Conservation (phyloP, 2,797 vertebrate genomes). For the Fringilla coelebs region DNA sequence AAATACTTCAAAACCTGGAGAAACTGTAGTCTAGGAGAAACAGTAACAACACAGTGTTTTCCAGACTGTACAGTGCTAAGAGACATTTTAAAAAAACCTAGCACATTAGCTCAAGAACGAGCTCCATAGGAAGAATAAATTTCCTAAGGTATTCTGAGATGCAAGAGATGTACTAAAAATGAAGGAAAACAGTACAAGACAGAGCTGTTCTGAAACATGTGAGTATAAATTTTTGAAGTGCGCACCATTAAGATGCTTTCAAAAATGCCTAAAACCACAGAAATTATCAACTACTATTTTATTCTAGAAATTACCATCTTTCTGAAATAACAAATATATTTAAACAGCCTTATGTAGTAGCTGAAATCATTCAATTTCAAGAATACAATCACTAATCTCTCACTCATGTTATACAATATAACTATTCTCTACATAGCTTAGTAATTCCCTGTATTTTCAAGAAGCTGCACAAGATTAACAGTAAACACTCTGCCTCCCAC, state of each 20-base stretch:
- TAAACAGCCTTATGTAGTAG: background rate
- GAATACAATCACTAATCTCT: background rate
- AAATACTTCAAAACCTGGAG: background rate
- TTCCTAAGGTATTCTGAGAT: background rate
- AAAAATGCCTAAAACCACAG: background rate
- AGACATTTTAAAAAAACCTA: background rate
- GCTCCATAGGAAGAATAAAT: background rate
- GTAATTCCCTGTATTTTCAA: background rate
- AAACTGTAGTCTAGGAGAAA: background rate
- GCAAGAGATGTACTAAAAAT: background rate
- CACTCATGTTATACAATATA: background rate
- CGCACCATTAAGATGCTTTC: background rate
- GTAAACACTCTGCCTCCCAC: background rate
- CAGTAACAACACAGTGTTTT: background rate
- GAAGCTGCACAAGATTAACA: background rate
- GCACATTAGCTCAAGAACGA: background rate
- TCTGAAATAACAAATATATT: background rate
- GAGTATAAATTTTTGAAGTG: background rate
- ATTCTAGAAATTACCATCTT: background rate
- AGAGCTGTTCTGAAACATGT: background rate
- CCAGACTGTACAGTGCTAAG: background rate
- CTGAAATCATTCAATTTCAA: background rate
- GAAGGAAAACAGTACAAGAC: background rate
- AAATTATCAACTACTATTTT: background rate
- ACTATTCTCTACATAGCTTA: background rate